Percentiles rank a stretch among this genome's conserved stretches.
Conservation (phyloP, 2,888 invertebrate species). For the Polydrusus pterygomalis region DNA sequence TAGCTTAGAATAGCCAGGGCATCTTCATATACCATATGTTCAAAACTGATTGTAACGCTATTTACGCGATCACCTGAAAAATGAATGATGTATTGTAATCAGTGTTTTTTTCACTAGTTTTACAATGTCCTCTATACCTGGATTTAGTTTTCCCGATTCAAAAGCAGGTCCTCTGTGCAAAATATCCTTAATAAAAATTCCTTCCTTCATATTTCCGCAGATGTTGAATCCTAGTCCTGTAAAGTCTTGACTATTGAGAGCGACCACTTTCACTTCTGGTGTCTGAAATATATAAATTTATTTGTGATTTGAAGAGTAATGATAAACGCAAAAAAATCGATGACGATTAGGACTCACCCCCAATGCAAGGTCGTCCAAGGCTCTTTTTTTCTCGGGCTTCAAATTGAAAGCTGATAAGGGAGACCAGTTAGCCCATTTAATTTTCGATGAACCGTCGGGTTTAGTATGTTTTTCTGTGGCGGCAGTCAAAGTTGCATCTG, state of each 20-base stretch:
- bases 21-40: conserved; percentile 92
- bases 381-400: conserved; percentile 73
- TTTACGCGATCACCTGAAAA: conserved; percentile 88
- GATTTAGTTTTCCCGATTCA: conserved; percentile 86
- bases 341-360: conserved; percentile 69
- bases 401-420: conserved; percentile 68
- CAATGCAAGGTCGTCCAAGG: conserved; percentile 76
- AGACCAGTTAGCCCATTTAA: conserved; percentile 73
- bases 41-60: conserved; percentile 89
- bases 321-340: not conserved
- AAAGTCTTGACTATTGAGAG: conserved; percentile 89
- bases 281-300: conserved; percentile 27
- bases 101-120: not conserved
- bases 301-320: conserved; percentile 54
- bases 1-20: conserved; percentile 92
- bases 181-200: conserved; percentile 91
- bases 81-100: not conserved
- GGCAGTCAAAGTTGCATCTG: conserved; percentile 70
- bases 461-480: conserved; percentile 66
- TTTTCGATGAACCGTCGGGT: conserved; percentile 63
- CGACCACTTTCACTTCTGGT: conserved; percentile 76
- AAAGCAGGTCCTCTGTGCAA: conserved; percentile 91
- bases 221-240: conserved; percentile 92
- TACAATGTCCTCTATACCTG: conserved; percentile 76
- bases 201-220: conserved; percentile 92